Base-by-base conservation (phyloP, 2,888 invertebrate genomes). In the Diloba caeruleocephala region DNA sequence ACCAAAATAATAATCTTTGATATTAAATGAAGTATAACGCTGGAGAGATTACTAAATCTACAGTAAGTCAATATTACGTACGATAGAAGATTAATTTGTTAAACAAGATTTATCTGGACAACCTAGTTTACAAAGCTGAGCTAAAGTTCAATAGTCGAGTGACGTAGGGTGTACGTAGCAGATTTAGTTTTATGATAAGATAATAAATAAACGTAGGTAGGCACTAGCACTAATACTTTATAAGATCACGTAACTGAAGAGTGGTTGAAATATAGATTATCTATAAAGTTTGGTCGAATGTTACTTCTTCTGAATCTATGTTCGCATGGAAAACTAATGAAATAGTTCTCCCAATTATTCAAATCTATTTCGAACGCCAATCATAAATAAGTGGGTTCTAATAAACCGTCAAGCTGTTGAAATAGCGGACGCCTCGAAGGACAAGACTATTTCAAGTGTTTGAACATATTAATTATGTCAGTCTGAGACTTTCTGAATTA, bases 81-180 rank as follows among this genome's bases (percentile, higher is more conserved):
- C 44, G 67, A 71, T 61, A 69, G 34, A 44, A 69, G 76, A 75
- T 79, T 71, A 81, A 68, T 70, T 57, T 57, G 65, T 71, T 69
- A 65, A 62, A 68, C 60, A 62, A 48, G 54, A 64, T 71, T 67
- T 63, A 50, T 50, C 45, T 26, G 57, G 60, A 58, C 42, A 48
- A 65, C 57, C 17, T 25, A 74, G 76, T 78, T 74, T 75, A 72
- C 67, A 33, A 60, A 62, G 57, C 42, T 74, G 63, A 79, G 69
- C 74, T 50, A 50, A 73, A 68, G 79, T 82, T 82, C 78, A 80
- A 78, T 71, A 82, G 55, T 73, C 76, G 59, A 51, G 60, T 82
- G 81, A 81, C 82, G 80, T 75, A 46, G 56, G 28, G 59, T 53
- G 34, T 59, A 66, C 78, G 80, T 79, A 74, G 71, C 45, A 41